Evolutionary conservation across 2,797 vertebrate genomes (phyloP), one percentile per base, ranked within the genome.

Genomic region (Poecilia gillii): DNA sequence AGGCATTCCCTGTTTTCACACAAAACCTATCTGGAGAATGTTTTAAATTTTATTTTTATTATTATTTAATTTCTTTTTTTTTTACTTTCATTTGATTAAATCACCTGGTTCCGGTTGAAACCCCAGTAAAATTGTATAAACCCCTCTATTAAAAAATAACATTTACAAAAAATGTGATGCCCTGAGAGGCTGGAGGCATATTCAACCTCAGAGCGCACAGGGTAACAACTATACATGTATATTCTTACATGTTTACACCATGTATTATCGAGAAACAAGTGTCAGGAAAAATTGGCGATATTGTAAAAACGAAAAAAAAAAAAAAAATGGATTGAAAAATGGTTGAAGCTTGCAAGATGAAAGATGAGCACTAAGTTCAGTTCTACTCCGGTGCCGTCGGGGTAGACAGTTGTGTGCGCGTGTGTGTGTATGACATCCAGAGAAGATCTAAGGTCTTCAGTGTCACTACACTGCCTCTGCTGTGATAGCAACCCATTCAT

Each of bases 401-500:
- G 74, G 23, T 23, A 72, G 25, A 84, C 33, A 33, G 33, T 33
- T 2, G 33, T 33, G 77, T 81, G 66, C 51, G 70, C 74, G 73
- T 77, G 64, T 72, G 70, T 82, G 85, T 74, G 20, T 20, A 31
- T 80, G 89, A 84, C 85, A 88, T 84, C 77, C 86, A 87, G 90
- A 91, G 74, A 75, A 92, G 93, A 94, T 93, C 88, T 92, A 86
- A 93, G 91, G 93, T 92, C 91, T 91, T 93, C 84, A 82, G 91
- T 94, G 92, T 93, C 94, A 93, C 87, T 90, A 87, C 84, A 76
- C 89, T 93, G 92, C 90, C 92, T 83, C 78, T 82, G 87, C 90
- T 86, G 92, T 91, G 93, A 94, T 90, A 89, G 89, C 89, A 87
- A 78, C 84, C 79, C 90, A 92, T 94, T 94, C 88, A 94, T 94